Percentiles rank a stretch among this genome's conserved stretches.
phyloP scores from a whole-genome alignment of 2,113 vertebrate species.

The Epinephelus lanceolatus region DNA sequence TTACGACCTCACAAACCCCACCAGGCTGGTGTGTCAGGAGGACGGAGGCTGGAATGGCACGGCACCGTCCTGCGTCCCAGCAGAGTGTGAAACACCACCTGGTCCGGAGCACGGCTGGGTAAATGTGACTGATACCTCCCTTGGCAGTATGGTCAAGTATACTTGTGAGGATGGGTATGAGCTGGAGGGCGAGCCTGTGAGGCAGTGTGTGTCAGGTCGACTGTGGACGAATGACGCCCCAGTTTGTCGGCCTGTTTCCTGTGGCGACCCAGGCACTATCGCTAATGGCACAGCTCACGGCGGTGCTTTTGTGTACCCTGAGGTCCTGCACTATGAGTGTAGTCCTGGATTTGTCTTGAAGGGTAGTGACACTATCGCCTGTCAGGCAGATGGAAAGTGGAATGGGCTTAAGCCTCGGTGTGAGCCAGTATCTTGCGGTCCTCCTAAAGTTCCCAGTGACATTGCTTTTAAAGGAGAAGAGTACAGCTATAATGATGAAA shows the following conservation, averaged over 20 bases:
- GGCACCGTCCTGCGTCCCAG: slow-evolving; percentile 89
- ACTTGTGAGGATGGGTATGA: slow-evolving; percentile 89
- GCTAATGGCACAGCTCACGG: slow-evolving; percentile 85
- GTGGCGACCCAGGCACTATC: slow-evolving; percentile 83
- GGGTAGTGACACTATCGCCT: slow-evolving; percentile 85
- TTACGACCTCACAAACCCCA: slow-evolving; percentile 88
- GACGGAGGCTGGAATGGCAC: slow-evolving; percentile 96
- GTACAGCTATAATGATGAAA: slow-evolving; percentile 84
- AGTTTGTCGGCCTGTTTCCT: slow-evolving; percentile 84
- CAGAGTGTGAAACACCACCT: slow-evolving; percentile 87
- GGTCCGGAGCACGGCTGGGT: slow-evolving; percentile 88
- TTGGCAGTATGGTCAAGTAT: slow-evolving; percentile 87
- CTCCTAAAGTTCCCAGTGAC: slow-evolving; percentile 81
- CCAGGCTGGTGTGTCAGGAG: slow-evolving; percentile 90
- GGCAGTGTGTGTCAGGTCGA: slow-evolving; percentile 88
- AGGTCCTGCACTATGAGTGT: slow-evolving; percentile 88
- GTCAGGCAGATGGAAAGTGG: slow-evolving; percentile 90
- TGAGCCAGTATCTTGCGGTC: slow-evolving; percentile 88
- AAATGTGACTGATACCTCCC: slow-evolving; percentile 86
- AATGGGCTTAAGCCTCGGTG: slow-evolving; percentile 88
- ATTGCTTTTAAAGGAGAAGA: slow-evolving; percentile 85
- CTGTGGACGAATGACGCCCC: slow-evolving; percentile 90
- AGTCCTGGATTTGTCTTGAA: slow-evolving; percentile 88
- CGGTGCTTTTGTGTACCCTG: slow-evolving; percentile 83
- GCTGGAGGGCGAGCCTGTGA: slow-evolving; percentile 86